phyloP scores from a whole-genome alignment of 2,113 vertebrate species.

The Dipodomys merriami region DNA sequence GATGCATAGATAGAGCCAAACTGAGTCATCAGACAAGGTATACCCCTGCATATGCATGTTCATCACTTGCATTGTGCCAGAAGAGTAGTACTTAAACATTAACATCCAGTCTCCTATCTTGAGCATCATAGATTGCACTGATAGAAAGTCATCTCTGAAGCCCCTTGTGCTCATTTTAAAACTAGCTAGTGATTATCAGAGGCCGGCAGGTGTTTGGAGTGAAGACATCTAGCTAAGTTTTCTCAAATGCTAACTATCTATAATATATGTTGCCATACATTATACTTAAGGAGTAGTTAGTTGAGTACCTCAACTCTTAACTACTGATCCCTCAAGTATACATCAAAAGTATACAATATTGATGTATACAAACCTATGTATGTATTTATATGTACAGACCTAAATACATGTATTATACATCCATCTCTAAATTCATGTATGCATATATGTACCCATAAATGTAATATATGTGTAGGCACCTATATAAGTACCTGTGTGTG shows the following conservation, averaged over 20 bases:
- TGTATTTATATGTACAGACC: not conserved
- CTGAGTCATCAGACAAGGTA: not conserved
- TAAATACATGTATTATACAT: not conserved
- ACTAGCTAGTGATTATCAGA: not conserved
- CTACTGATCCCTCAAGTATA: not conserved
- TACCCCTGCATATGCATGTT: not conserved
- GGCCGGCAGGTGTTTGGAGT: not conserved
- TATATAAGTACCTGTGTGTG: too few species aligned
- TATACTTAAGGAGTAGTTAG: not conserved
- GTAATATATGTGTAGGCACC: not conserved
- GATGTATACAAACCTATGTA: too few species aligned
- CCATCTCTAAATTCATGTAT: too few species aligned
- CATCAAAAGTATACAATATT: not conserved
- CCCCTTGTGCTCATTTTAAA: not conserved
- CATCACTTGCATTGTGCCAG: not conserved
- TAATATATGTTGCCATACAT: not conserved
- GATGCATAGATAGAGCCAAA: constrained; percentile 30
- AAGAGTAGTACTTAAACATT: not conserved
- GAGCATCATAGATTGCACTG: not conserved
- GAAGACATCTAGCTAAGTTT: constrained; percentile 8
- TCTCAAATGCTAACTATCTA: not conserved
- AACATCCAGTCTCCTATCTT: not conserved
- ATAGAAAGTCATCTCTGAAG: constrained; percentile 1
- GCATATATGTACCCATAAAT: not conserved
- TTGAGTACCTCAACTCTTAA: constrained; percentile 1